These are phyloP conservation scores for Pholis gunnellus DNA, from an alignment of 2,113 vertebrate species.

Conservation along the genomic window DNA sequence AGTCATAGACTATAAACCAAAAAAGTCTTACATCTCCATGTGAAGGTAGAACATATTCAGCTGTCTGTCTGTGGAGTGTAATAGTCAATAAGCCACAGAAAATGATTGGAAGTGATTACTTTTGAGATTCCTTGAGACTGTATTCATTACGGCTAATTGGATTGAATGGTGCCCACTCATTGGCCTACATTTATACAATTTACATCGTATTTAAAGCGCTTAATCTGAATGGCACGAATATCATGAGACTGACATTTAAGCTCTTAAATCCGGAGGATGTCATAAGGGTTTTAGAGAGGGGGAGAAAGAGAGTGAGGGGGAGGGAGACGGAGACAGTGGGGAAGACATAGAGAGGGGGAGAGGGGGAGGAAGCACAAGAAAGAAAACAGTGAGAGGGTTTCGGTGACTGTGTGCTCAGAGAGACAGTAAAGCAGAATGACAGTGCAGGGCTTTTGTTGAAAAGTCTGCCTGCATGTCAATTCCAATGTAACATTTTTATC, in stretches of 20 bases:
- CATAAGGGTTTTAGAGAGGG: conserved; percentile 69
- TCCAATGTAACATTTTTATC: conserved; percentile 77
- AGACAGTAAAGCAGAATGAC: conserved; percentile 72
- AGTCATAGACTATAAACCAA: conserved; percentile 12
- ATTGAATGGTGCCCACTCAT: conserved; percentile 80
- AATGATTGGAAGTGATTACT: conserved; percentile 72
- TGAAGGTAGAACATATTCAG: conserved; percentile 40
- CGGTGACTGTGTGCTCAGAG: conserved; percentile 51
- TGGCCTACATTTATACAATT: conserved; percentile 81
- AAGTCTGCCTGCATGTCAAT: conserved; percentile 75
- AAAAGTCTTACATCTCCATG: conserved; percentile 4
- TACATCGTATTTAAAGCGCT: conserved; percentile 79
- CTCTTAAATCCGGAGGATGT: conserved; percentile 78
- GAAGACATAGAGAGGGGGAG: not conserved
- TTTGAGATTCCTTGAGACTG: conserved; percentile 72
- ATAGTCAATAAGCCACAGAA: conserved; percentile 61
- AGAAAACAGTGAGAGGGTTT: conserved; percentile 60
- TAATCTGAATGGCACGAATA: conserved; percentile 83
- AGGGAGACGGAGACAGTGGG: conserved; percentile 17
- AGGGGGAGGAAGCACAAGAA: conserved; percentile 45
- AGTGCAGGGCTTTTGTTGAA: conserved; percentile 73
- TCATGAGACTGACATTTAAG: conserved; percentile 84
- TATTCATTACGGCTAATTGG: conserved; percentile 82
- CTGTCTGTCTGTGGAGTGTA: conserved; percentile 34
- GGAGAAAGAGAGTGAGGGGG: conserved; percentile 31